Evolutionary conservation across 2,888 invertebrate genomes (phyloP).

Genomic region (Digitonthophagus gazella): DNA sequence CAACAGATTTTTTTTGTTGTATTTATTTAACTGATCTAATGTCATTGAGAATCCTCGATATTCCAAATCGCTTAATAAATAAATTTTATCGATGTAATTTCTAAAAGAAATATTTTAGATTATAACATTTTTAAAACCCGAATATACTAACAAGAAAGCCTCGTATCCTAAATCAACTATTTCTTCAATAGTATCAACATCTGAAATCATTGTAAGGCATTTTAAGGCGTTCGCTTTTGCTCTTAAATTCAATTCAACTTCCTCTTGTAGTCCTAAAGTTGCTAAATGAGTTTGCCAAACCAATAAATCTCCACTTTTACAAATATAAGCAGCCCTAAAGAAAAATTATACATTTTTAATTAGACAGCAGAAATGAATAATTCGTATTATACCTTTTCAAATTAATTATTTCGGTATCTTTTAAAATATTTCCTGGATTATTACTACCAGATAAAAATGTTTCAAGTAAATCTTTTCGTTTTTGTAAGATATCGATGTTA

Average conservation of each 20-base stretch:
- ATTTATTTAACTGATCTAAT: conserved; percentile 35
- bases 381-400: conserved; percentile 35
- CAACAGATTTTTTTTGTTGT: conserved; percentile 40
- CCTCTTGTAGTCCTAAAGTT: conserved; percentile 23
- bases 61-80: conserved; percentile 40
- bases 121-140: conserved; percentile 16
- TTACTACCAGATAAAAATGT: conserved; percentile 45
- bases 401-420: conserved; percentile 27
- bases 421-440: conserved; percentile 1
- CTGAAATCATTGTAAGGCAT: conserved; percentile 42
- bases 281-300: conserved; percentile 33
- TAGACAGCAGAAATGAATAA: background rate
- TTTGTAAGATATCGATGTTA: conserved; percentile 45
- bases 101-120: conserved; percentile 36
- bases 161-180: conserved; percentile 34
- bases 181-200: conserved; percentile 35
- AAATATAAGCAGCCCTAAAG: conserved; percentile 36
- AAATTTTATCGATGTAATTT: conserved; percentile 40
- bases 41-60: conserved; percentile 39
- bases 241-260: conserved; percentile 29
- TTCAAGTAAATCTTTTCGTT: conserved; percentile 47
- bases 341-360: background rate
- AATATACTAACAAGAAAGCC: conserved; percentile 38
- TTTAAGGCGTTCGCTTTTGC: conserved; percentile 41
- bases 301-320: conserved; percentile 30